Conservation (phyloP, 2,888 invertebrate genomes). For the Adineta ricciae region DNA sequence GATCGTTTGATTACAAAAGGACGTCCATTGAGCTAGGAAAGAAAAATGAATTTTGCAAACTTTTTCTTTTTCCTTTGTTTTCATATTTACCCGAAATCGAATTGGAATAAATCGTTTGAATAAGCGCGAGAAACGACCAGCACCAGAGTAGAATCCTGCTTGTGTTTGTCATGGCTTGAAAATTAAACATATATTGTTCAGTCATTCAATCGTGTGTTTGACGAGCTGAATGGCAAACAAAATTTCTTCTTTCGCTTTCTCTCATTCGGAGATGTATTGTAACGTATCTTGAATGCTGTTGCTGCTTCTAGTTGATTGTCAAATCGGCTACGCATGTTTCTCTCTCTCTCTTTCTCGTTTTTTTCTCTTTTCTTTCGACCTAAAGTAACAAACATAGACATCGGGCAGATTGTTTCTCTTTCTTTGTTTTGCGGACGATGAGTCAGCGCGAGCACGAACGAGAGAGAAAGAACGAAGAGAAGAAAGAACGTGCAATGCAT, state of each 20-base stretch:
- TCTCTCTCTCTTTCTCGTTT: not conserved
- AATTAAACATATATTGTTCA: not conserved
- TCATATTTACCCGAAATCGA: not conserved
- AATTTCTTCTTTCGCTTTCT: not conserved
- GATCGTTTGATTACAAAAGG: not conserved
- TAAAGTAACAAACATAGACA: not conserved
- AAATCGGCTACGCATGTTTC: constrained; percentile 7
- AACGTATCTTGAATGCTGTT: constrained; percentile 1
- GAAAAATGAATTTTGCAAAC: not conserved
- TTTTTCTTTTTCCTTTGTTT: not conserved
- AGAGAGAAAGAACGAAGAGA: not conserved
- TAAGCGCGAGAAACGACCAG: not conserved
- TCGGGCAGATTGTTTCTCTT: constrained; percentile 2
- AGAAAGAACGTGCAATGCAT: not conserved
- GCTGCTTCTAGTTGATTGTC: constrained; percentile 13
- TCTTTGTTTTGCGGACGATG: not conserved
- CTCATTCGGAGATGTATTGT: not conserved
- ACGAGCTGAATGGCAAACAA: not conserved
- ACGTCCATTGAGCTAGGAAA: not conserved
- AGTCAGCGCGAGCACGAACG: not conserved
- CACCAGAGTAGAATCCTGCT: not conserved
- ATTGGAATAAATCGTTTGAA: not conserved
- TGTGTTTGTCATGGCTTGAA: not conserved
- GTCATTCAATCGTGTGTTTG: not conserved
- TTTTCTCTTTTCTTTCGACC: not conserved